Percentiles rank a stretch among this genome's conserved stretches.
Evolutionary conservation across 2,113 vertebrate species (phyloP).

Genomic region (Diphyllodes magnificus): DNA sequence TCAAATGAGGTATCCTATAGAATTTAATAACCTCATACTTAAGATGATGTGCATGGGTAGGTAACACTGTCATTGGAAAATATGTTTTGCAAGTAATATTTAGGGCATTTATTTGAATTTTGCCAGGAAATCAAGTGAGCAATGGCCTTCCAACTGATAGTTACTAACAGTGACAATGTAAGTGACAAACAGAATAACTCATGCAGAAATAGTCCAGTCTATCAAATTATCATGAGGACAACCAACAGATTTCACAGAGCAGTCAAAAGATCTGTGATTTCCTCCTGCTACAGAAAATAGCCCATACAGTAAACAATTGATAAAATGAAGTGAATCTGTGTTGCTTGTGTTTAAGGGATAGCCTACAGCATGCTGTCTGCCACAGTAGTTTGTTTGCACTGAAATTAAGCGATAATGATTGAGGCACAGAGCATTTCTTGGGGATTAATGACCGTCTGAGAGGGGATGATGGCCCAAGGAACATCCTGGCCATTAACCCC

Average conservation of each 20-base stretch:
- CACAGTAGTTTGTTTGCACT: conserved; percentile 65
- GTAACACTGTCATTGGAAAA: not conserved
- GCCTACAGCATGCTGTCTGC: conserved; percentile 9
- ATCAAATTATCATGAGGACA: not conserved
- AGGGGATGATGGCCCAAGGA: conserved; percentile 51
- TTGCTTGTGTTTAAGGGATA: conserved; percentile 51
- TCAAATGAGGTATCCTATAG: conserved; percentile 34
- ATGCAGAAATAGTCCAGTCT: not conserved
- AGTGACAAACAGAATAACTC: not conserved
- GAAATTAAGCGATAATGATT: conserved; percentile 68
- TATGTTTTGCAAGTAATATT: not conserved
- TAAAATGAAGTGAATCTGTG: conserved; percentile 56
- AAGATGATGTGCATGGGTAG: not conserved
- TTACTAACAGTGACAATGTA: not conserved
- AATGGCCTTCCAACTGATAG: not conserved
- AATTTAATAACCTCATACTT: not conserved
- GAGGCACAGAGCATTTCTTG: conserved; percentile 46
- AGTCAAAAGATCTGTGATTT: conserved; percentile 31
- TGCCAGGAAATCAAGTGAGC: not conserved
- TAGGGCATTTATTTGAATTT: not conserved
- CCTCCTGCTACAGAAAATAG: conserved; percentile 57
- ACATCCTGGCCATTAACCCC: conserved; percentile 65
- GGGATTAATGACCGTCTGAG: conserved; percentile 65
- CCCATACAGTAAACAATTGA: conserved; percentile 67
- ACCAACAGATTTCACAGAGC: not conserved